phyloP scores from a whole-genome alignment of 2,797 vertebrate genomes.

The Sebastes flavidus region DNA sequence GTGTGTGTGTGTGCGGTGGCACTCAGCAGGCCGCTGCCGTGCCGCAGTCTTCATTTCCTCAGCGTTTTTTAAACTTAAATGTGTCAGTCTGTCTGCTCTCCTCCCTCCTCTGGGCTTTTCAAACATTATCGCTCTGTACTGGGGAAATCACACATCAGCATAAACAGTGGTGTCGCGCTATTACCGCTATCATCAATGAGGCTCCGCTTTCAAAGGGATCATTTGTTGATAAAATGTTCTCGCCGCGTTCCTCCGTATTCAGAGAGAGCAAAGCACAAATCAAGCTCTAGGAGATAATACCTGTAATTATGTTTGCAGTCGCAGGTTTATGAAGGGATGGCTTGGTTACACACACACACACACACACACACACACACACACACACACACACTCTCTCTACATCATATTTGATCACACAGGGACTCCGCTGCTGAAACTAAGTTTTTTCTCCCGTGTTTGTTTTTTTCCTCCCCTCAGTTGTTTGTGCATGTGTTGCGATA shows the following conservation, averaged over 20 bases:
- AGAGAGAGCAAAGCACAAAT: conserved; percentile 52
- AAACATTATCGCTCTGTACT: conserved; percentile 62
- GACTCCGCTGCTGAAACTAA: conserved; percentile 15
- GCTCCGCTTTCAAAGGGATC: conserved; percentile 63
- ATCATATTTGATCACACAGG: conserved; percentile 51
- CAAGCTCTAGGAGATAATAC: conserved; percentile 52
- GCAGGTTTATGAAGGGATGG: conserved; percentile 52
- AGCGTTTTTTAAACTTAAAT: conserved; percentile 57
- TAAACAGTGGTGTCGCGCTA: conserved; percentile 57
- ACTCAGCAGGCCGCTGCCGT: conserved; percentile 39
- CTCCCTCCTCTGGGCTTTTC: conserved; percentile 49
- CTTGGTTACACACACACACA: conserved; percentile 15
- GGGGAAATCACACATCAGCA: conserved; percentile 66
- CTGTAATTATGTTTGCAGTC: conserved; percentile 64
- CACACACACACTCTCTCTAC: not conserved
- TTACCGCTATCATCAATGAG: conserved; percentile 65
- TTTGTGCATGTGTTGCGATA: conserved; percentile 32
- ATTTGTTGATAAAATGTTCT: conserved; percentile 60
- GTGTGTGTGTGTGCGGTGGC: conserved; percentile 24
- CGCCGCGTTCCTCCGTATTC: conserved; percentile 45
- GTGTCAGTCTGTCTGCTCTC: conserved; percentile 50
- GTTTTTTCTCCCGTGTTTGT: conserved; percentile 42
- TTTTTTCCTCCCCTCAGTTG: conserved; percentile 15
- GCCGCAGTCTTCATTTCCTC: conserved; percentile 61
- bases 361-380: conserved; percentile 8